Evolutionary conservation across 2,113 vertebrate genomes (phyloP).

Genomic region (Gnathonemus echidnorhynchus): DNA sequence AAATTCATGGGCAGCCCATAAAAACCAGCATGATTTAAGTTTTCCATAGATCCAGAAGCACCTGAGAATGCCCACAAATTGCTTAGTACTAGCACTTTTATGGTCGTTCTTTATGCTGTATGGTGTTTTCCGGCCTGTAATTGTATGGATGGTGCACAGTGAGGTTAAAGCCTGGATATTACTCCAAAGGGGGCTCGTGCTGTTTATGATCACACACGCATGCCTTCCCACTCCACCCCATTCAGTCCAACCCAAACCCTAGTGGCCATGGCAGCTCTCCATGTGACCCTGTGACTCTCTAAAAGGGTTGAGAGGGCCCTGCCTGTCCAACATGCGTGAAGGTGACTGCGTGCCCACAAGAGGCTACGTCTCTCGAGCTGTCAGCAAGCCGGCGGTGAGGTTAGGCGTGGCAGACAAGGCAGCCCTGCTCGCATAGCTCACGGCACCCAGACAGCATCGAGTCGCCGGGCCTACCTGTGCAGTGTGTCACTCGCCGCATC

Average conservation of each 20-base stretch:
- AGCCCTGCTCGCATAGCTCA: not conserved
- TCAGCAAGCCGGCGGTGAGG: not conserved
- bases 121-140: not conserved
- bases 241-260: not conserved
- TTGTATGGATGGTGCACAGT: not conserved
- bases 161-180: not conserved
- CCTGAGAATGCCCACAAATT: not conserved
- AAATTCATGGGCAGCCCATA: not conserved
- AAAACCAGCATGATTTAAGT: not conserved
- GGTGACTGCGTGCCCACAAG: not conserved
- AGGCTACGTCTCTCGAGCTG: not conserved
- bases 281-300: not conserved
- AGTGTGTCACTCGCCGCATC: constrained; percentile 87
- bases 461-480: constrained; percentile 59
- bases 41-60: not conserved
- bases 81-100: not conserved
- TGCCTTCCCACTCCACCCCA: not conserved
- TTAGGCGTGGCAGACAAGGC: not conserved
- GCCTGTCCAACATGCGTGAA: not conserved
- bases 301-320: not conserved
- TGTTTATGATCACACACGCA: not conserved
- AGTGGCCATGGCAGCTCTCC: not conserved
- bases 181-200: not conserved
- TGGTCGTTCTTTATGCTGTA: not conserved
- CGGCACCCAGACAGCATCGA: not conserved